Evolutionary conservation across 2,113 vertebrate species (phyloP).

Genomic region (Forbesichthys agassizii): DNA sequence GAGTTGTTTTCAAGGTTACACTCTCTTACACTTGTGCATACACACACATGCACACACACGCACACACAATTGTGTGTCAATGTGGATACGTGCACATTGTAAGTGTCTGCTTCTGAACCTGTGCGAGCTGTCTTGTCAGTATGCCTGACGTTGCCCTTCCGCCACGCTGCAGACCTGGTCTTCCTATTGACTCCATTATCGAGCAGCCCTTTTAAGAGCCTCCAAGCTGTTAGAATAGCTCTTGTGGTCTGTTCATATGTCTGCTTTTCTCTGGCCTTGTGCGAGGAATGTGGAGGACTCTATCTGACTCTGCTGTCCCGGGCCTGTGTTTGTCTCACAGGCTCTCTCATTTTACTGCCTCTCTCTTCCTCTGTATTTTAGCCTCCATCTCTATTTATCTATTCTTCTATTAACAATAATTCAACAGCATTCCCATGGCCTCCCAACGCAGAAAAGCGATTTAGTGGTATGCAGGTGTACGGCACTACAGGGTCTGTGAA

Average conservation of each 20-base stretch:
- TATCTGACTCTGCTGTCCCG: background rate
- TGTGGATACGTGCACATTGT: background rate
- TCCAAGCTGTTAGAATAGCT: background rate
- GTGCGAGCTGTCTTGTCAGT: conserved; percentile 10
- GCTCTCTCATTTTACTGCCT: background rate
- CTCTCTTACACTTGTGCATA: background rate
- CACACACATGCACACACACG: background rate
- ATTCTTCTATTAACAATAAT: background rate
- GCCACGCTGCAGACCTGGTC: conserved; percentile 18
- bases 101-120: background rate
- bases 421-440: background rate
- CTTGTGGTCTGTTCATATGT: background rate
- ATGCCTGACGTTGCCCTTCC: conserved; percentile 37
- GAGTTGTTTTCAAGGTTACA: conserved; percentile 29
- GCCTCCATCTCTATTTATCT: background rate
- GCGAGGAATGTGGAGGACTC: background rate
- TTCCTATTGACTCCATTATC: conserved; percentile 39
- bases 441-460: too few species aligned
- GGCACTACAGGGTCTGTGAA: background rate
- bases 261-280: background rate
- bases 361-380: background rate
- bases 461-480: background rate
- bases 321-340: background rate
- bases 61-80: background rate
- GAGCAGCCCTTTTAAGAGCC: conserved; percentile 17